Conservation (phyloP, 2,888 invertebrate species). For the Cataglyphis cursor region DNA sequence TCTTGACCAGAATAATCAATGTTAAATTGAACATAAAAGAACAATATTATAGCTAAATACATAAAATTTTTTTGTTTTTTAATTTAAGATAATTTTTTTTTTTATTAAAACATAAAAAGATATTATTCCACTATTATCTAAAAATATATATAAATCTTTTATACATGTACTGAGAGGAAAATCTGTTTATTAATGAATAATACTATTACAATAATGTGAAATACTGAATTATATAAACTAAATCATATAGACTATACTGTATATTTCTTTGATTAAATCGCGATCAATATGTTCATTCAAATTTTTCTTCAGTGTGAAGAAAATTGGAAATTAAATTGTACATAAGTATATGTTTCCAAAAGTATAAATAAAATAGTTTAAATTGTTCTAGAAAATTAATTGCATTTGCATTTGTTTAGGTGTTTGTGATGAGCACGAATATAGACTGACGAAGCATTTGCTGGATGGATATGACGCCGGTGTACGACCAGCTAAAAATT, state of each 20-base stretch:
- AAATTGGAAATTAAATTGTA: background rate
- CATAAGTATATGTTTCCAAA: background rate
- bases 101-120: background rate
- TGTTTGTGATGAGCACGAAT: constrained; percentile 90
- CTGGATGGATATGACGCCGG: constrained; percentile 93
- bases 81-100: background rate
- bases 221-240: background rate
- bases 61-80: background rate
- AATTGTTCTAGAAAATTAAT: background rate
- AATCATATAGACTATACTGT: background rate
- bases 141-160: background rate
- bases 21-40: constrained; percentile 9
- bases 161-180: background rate
- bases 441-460: constrained; percentile 91
- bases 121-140: background rate
- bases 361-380: background rate
- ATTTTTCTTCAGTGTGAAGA: background rate
- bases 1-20: background rate
- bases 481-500: constrained; percentile 93
- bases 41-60: background rate
- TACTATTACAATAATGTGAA: background rate
- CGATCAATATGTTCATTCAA: background rate
- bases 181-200: constrained; percentile 6
- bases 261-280: background rate
- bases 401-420: constrained; percentile 65